A percentile compares a stretch with the other conserved stretches of the same genome.
These are phyloP conservation scores for Nothura maculosa DNA, from an alignment of 2,797 vertebrate species.

Conservation along the genomic window DNA sequence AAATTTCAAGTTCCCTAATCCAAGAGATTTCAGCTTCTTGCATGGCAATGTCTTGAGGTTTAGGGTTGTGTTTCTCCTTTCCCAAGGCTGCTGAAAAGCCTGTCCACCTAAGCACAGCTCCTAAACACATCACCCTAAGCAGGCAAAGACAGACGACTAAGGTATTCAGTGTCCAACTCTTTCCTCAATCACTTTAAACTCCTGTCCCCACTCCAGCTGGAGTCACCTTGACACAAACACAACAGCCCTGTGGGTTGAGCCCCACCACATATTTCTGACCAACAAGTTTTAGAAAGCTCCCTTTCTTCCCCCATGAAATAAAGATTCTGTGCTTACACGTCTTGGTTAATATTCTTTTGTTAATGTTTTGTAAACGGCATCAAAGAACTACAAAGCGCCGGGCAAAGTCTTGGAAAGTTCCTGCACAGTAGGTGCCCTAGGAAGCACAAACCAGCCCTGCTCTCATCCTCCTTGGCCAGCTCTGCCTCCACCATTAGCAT, in stretches of 20 bases:
- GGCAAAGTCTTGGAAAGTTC: constrained; percentile 39
- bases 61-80: background rate
- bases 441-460: constrained; percentile 48
- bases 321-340: constrained; percentile 25
- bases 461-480: constrained; percentile 5
- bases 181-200: background rate
- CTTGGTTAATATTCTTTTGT: constrained; percentile 44
- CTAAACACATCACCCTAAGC: background rate
- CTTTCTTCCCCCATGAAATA: constrained; percentile 39
- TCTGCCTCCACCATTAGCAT: constrained; percentile 28
- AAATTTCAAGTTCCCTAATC: background rate
- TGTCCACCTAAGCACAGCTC: too few relatives aligned
- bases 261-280: background rate
- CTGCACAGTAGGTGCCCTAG: constrained; percentile 27
- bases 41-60: background rate
- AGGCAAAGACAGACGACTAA: background rate
- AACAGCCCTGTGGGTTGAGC: background rate
- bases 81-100: too few relatives aligned
- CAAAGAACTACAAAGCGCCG: background rate
- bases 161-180: background rate
- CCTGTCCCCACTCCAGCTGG: background rate
- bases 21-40: background rate
- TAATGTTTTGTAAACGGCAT: background rate
- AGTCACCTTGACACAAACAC: rapidly evolving
- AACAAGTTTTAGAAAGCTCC: background rate